A percentile compares a stretch with the other conserved stretches of the same genome.
Evolutionary conservation across 2,797 vertebrate genomes (phyloP).

Genomic region (Periparus ater): DNA sequence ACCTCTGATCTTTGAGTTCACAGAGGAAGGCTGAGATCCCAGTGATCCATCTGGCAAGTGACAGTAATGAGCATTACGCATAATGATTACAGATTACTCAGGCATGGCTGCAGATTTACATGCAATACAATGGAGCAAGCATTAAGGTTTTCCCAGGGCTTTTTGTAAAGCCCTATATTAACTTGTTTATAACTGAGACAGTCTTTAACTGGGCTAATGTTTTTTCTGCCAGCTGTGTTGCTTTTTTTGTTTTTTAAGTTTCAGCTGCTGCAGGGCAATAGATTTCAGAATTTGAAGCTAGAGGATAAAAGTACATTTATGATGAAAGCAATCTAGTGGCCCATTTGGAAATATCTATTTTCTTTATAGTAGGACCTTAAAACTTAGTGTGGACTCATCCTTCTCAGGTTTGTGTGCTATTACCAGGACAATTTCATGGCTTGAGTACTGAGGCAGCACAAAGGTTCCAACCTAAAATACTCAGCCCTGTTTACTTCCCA

Average conservation of each 20-base stretch:
- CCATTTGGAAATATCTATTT: neutral
- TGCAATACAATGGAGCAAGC: neutral
- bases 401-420: neutral
- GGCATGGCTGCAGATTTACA: neutral
- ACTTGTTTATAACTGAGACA: neutral
- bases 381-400: neutral
- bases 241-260: neutral
- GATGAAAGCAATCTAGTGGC: neutral
- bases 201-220: neutral
- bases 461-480: neutral
- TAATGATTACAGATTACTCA: slow-evolving; percentile 14
- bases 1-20: slow-evolving; percentile 24
- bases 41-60: slow-evolving; percentile 31
- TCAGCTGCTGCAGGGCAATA: neutral
- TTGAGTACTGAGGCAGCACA: neutral
- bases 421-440: neutral
- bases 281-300: neutral
- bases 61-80: neutral
- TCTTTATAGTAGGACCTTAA: neutral
- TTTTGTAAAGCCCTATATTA: slow-evolving; percentile 5
- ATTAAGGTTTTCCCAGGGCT: neutral
- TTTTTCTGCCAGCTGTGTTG: neutral
- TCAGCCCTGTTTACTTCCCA: neutral
- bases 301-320: neutral
- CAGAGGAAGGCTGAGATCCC: neutral